A percentile compares a stretch with the other conserved stretches of the same genome.
These are phyloP conservation scores for Morinoia aosen DNA, from an alignment of 2,888 invertebrate genomes.

Conservation along the genomic window DNA sequence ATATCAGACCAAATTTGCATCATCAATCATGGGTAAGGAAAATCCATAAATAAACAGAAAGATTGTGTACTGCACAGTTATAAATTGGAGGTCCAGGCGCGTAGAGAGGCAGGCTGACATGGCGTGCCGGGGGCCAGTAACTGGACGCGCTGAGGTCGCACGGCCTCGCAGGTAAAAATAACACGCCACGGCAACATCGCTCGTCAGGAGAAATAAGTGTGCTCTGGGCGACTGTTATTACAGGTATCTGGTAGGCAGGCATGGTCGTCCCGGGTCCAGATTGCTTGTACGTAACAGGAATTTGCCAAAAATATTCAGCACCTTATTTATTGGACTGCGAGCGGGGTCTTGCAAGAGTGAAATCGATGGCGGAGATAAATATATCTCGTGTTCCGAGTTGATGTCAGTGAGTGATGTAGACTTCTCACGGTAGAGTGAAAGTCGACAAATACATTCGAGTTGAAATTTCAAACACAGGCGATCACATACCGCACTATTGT, in stretches of 20 bases:
- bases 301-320: not conserved
- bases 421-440: not conserved
- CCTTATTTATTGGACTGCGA: not conserved
- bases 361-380: not conserved
- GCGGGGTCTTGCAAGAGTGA: not conserved
- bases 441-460: not conserved
- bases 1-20: not conserved
- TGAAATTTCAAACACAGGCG: not conserved
- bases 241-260: slow-evolving; percentile 7
- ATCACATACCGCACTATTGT: too few relatives aligned
- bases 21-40: not conserved
- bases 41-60: not conserved
- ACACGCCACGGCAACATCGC: not conserved
- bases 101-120: not conserved
- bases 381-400: not conserved
- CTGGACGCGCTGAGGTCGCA: not conserved
- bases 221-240: slow-evolving; percentile 7
- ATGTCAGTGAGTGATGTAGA: not conserved
- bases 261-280: not conserved
- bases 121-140: slow-evolving; percentile 12
- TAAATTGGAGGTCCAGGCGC: not conserved
- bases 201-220: not conserved
- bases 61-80: not conserved
- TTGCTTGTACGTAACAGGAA: not conserved
- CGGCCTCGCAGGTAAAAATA: slow-evolving; percentile 13